Conservation (phyloP, 2,888 invertebrate genomes). For the Eupithecia abbreviata region DNA sequence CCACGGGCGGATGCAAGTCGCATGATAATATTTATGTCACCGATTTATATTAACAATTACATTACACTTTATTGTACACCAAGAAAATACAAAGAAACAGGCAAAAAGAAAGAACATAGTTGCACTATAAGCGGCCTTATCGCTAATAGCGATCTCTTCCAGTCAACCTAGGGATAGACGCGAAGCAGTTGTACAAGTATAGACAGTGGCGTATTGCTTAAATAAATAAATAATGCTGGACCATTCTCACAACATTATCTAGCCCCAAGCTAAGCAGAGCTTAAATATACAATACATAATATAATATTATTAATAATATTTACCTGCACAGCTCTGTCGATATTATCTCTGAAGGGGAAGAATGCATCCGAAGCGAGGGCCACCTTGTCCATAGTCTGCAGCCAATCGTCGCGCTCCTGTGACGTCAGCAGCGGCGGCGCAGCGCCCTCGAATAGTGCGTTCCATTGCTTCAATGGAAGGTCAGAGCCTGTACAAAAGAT, state of each 20-base stretch:
- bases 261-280: too few relatives aligned
- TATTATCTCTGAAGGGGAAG: constrained; percentile 99
- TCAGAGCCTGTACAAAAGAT: constrained; percentile 86
- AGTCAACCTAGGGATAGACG: too few relatives aligned
- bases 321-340: constrained; percentile 95
- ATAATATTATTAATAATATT: neutral
- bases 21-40: neutral
- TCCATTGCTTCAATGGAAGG: constrained; percentile 90
- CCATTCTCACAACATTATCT: too few relatives aligned
- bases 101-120: too few relatives aligned
- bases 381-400: constrained; percentile 88
- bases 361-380: constrained; percentile 98
- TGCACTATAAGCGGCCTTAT: too few relatives aligned
- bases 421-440: constrained; percentile 88
- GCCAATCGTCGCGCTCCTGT: constrained; percentile 87
- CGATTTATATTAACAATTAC: neutral
- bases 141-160: too few relatives aligned
- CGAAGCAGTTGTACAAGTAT: too few relatives aligned
- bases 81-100: too few relatives aligned
- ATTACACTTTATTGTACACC: too few relatives aligned
- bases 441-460: constrained; percentile 86
- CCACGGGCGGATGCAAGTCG: neutral
- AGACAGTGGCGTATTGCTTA: too few relatives aligned
- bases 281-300: too few relatives aligned
- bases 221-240: too few relatives aligned